phyloP scores from a whole-genome alignment of 2,113 vertebrate species.

The Athene noctua region DNA sequence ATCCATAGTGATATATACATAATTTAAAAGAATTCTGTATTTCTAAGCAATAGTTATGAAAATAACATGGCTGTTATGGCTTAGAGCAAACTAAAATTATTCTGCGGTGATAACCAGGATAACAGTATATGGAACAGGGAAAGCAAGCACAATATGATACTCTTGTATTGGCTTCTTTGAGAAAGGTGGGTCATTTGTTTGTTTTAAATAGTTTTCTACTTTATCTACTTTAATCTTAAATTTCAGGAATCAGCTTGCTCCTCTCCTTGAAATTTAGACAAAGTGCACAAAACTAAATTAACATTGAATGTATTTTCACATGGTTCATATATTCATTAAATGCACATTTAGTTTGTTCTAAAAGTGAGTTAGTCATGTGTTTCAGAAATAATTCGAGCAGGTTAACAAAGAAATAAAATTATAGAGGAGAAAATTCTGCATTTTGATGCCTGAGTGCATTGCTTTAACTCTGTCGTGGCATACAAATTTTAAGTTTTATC shows the following conservation, averaged over 20 bases:
- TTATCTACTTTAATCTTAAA: not conserved
- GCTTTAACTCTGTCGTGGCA: not conserved
- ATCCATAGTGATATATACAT: not conserved
- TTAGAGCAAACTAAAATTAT: not conserved
- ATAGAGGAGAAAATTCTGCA: not conserved
- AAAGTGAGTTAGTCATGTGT: not conserved
- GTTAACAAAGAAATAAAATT: not conserved
- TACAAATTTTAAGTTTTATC: not conserved
- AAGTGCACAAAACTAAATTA: not conserved
- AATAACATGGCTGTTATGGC: not conserved
- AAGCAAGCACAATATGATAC: not conserved
- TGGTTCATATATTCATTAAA: not conserved
- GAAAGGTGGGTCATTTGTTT: not conserved
- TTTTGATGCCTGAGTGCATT: not conserved
- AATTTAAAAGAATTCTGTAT: not conserved
- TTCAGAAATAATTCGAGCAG: not conserved
- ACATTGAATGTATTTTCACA: not conserved
- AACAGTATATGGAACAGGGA: not conserved
- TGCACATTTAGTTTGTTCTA: not conserved
- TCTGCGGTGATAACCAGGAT: not conserved
- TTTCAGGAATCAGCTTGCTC: not conserved
- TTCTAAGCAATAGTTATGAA: not conserved
- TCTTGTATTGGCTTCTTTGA: not conserved
- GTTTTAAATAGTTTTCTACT: not conserved
- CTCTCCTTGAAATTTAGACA: not conserved